Evolutionary conservation across 2,113 vertebrate species (phyloP).

Genomic region (Seriola dumerili): DNA sequence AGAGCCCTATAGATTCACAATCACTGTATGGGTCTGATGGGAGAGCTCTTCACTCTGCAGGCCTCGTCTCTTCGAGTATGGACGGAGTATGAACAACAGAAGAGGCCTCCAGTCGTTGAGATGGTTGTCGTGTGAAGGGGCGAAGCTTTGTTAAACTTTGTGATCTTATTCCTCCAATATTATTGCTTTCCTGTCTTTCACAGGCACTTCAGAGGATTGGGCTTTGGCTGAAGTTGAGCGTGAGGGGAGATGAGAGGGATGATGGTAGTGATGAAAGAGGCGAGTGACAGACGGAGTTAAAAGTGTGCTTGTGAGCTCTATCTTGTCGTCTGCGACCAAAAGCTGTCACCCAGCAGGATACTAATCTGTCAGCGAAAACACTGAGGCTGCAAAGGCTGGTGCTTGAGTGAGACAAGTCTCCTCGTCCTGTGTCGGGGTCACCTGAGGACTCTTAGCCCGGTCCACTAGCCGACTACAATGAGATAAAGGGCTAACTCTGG

Average conservation of each 20-base stretch:
- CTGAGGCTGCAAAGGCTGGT: constrained; percentile 67
- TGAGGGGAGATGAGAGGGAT: not conserved
- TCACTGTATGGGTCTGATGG: constrained; percentile 31
- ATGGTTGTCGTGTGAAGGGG: constrained; percentile 35
- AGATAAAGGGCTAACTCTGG: constrained; percentile 35
- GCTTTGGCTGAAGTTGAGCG: constrained; percentile 76
- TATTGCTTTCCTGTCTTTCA: constrained; percentile 78
- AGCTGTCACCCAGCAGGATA: constrained; percentile 45
- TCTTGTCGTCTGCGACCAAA: constrained; percentile 42
- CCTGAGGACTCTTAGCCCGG: constrained; percentile 53
- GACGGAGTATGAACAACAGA: constrained; percentile 32
- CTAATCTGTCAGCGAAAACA: constrained; percentile 48
- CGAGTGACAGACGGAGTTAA: constrained; percentile 19
- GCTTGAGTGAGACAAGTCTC: constrained; percentile 58
- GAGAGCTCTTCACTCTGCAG: constrained; percentile 14
- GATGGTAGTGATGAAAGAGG: constrained; percentile 14
- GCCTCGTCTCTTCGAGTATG: constrained; percentile 32
- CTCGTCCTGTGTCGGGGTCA: constrained; percentile 30
- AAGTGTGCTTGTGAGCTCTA: constrained; percentile 69
- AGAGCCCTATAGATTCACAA: constrained; percentile 71
- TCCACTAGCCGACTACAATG: constrained; percentile 33
- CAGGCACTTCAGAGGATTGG: constrained; percentile 81
- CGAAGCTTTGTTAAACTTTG: constrained; percentile 23
- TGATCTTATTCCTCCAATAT: constrained; percentile 46
- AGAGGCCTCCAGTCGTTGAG: constrained; percentile 10